phyloP scores from a whole-genome alignment of 2,113 vertebrate genomes.

The Cyanistes caeruleus region DNA sequence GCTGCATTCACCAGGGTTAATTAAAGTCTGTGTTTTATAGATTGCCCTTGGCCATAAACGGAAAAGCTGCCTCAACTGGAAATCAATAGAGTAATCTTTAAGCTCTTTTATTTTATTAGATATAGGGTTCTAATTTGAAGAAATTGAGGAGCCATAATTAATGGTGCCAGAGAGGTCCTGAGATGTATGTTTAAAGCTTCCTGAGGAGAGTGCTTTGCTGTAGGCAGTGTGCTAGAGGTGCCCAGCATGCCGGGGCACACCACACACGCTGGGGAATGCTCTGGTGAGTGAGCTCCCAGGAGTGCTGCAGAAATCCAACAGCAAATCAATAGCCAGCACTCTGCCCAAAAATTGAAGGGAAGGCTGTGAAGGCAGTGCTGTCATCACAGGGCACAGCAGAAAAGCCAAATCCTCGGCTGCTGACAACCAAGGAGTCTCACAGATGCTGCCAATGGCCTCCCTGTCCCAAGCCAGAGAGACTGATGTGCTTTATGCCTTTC shows the following conservation, averaged over 20 bases:
- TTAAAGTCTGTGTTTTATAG: slow-evolving; percentile 43
- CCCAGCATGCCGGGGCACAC: fast-evolving
- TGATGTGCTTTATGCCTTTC: not conserved
- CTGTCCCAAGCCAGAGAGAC: fast-evolving
- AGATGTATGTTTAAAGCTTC: not conserved
- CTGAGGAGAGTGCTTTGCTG: not conserved
- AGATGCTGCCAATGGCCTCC: not conserved
- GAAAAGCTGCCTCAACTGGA: slow-evolving; percentile 20
- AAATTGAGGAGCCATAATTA: slow-evolving; percentile 4
- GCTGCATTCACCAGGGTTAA: not conserved
- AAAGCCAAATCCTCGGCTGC: not conserved
- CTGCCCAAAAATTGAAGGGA: not conserved
- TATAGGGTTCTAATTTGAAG: slow-evolving; percentile 28
- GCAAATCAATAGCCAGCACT: not conserved
- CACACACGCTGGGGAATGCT: not conserved
- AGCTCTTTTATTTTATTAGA: slow-evolving; percentile 56
- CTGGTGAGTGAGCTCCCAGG: fast-evolving
- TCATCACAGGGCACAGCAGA: not conserved
- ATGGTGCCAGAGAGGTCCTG: not conserved
- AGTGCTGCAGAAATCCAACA: not conserved
- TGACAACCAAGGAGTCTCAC: not conserved
- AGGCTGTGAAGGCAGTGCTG: not conserved
- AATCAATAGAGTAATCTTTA: slow-evolving; percentile 48
- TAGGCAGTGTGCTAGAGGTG: not conserved
- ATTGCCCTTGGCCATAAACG: not conserved